These are phyloP conservation scores for Stegastes partitus DNA, from an alignment of 2,113 vertebrate species.

Conservation along the genomic window DNA sequence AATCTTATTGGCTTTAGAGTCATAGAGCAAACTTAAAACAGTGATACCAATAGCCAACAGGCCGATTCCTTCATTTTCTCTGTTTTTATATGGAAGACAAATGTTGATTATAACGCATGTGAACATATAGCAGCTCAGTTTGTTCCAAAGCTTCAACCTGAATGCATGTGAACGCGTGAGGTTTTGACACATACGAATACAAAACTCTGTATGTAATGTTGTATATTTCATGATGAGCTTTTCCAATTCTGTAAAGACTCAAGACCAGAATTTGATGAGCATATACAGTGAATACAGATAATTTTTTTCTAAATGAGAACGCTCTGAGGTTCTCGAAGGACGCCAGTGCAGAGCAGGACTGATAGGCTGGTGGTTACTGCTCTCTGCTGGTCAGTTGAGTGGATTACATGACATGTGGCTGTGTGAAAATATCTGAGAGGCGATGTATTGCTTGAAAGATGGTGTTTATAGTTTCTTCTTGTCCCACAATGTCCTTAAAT, in stretches of 20 bases:
- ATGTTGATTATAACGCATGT: background rate
- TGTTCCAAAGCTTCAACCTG: background rate
- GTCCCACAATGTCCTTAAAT: background rate
- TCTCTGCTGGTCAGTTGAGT: conserved; percentile 62
- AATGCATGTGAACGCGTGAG: background rate
- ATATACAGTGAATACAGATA: background rate
- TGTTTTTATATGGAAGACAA: background rate
- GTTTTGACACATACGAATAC: no score
- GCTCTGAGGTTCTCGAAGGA: background rate
- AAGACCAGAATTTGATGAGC: no score
- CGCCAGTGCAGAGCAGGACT: background rate
- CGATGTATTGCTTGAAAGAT: fast-evolving
- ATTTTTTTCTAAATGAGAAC: background rate
- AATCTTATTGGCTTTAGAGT: no score
- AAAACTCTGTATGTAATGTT: no score
- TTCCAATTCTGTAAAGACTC: no score
- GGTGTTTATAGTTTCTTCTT: background rate
- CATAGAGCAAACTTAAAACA: no score
- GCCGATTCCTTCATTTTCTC: no score
- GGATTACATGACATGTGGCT: background rate
- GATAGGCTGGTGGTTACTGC: conserved; percentile 50
- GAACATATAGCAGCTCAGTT: background rate
- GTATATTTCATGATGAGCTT: no score
- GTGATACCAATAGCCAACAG: no score
- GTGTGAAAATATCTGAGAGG: background rate